Conservation (phyloP, 2,888 invertebrate genomes). For the Sthenelais limicola region DNA sequence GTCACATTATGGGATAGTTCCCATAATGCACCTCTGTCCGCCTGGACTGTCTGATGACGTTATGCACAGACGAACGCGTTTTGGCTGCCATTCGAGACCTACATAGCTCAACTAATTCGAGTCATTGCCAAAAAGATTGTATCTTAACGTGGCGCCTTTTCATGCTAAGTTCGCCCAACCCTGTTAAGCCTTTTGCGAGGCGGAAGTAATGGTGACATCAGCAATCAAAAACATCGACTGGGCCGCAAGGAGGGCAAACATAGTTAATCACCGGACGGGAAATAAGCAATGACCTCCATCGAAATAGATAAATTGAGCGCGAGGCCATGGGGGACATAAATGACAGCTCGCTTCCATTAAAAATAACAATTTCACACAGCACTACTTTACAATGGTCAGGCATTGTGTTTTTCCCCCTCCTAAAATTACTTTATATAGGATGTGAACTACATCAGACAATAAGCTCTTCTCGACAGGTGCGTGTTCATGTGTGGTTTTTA, state of each 20-base stretch:
- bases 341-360: no score
- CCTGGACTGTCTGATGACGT: constrained; percentile 11
- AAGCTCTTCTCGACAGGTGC: no score
- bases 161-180: no score
- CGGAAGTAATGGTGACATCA: constrained; percentile 4
- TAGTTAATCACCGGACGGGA: constrained; percentile 4
- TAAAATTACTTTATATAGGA: no score
- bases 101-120: constrained; percentile 4
- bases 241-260: not conserved
- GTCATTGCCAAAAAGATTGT: no score
- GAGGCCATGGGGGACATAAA: constrained; percentile 10
- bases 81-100: not conserved
- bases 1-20: not conserved
- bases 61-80: not conserved
- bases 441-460: no score
- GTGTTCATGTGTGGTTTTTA: no score
- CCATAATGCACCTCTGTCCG: constrained; percentile 30
- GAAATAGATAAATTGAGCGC: constrained; percentile 3
- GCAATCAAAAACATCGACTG: not conserved
- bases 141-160: no score
- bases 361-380: no score
- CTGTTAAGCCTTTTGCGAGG: no score
- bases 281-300: constrained; percentile 32
- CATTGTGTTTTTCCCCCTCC: no score
- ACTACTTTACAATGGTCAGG: no score